Evolutionary conservation across 2,113 vertebrate genomes (phyloP).

Genomic region (Callithrix jacchus): DNA sequence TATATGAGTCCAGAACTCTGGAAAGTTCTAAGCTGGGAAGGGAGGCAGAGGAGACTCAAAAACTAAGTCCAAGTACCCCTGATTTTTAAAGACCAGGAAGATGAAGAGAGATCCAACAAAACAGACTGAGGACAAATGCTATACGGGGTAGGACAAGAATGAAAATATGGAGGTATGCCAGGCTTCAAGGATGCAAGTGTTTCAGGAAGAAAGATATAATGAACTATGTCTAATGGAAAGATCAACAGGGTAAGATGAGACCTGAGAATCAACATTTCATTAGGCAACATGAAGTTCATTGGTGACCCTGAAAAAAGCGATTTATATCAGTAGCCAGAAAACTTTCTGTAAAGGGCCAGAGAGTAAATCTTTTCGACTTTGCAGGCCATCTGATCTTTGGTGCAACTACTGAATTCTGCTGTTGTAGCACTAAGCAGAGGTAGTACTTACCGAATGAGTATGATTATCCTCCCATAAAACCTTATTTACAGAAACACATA

Average conservation of each 20-base stretch:
- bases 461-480: background rate
- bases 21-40: background rate
- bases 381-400: too few species aligned
- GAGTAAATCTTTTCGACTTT: too few species aligned
- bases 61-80: too few species aligned
- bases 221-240: background rate
- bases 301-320: background rate
- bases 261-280: background rate
- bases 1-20: background rate
- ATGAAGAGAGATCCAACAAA: background rate
- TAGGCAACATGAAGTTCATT: background rate
- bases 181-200: background rate
- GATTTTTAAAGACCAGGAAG: background rate
- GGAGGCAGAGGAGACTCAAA: background rate
- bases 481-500: background rate
- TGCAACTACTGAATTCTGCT: background rate
- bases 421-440: background rate
- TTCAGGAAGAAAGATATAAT: background rate
- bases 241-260: background rate
- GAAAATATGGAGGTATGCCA: background rate
- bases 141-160: background rate
- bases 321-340: background rate
- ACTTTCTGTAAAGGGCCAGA: background rate
- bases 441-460: background rate
- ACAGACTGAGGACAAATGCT: background rate